Evolutionary conservation across 2,797 vertebrate species (phyloP).

Genomic region (Clarias fuscus): DNA sequence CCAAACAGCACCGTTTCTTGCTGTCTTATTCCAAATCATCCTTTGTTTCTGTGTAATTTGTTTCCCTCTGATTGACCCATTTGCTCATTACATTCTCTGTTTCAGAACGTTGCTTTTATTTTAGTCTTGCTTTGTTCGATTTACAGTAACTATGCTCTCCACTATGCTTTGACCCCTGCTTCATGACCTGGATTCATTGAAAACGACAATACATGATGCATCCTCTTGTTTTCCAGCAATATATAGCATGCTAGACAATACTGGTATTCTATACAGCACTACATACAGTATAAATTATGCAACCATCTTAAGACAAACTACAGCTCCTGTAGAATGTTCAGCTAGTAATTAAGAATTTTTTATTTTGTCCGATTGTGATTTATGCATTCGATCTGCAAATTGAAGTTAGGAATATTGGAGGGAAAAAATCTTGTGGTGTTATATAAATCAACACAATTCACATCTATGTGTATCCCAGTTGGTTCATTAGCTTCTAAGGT

Average conservation of each 20-base stretch:
- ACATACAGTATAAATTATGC: conserved; percentile 10
- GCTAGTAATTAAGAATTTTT: no score
- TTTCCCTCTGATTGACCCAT: neutral
- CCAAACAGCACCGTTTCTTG: neutral
- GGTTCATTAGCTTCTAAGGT: neutral
- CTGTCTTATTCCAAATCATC: neutral
- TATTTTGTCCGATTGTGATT: no score
- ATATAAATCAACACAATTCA: neutral
- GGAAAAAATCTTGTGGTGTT: neutral
- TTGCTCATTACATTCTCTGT: conserved; percentile 4
- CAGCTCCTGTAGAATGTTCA: neutral
- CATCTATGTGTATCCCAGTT: neutral
- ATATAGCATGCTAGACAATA: neutral
- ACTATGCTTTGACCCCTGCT: conserved; percentile 3
- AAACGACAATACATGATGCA: no score
- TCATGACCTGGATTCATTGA: neutral
- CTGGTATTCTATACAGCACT: neutral
- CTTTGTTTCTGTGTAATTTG: neutral
- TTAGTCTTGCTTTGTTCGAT: neutral
- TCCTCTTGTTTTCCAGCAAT: neutral
- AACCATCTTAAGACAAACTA: neutral
- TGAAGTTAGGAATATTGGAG: neutral
- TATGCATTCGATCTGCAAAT: neutral
- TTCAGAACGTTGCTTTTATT: neutral
- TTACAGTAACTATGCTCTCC: neutral